These are phyloP conservation scores for Pomacea canaliculata DNA, from an alignment of 2,888 invertebrate genomes.

Conservation along the genomic window DNA sequence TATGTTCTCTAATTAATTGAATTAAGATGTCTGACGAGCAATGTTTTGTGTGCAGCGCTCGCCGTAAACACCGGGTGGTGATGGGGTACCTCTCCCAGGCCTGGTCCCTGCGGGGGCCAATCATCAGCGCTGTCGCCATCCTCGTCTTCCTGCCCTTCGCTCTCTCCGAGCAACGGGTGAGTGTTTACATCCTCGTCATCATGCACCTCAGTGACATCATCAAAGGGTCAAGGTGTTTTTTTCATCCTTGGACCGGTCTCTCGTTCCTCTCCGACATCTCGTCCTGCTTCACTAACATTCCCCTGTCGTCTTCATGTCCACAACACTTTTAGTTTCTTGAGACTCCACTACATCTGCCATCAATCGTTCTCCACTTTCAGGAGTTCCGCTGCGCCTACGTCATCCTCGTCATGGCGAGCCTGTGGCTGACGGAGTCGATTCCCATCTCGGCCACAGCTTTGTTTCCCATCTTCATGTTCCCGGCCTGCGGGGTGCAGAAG, in stretches of 20 bases:
- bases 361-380: neutral
- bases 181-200: neutral
- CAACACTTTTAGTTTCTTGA: too few relatives aligned
- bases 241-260: too few relatives aligned
- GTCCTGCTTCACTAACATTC: neutral
- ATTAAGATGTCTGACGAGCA: too few relatives aligned
- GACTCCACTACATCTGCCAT: too few relatives aligned
- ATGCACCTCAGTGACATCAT: too few relatives aligned
- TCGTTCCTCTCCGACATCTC: neutral
- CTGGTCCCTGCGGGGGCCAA: conserved; percentile 5
- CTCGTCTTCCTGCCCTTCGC: conserved; percentile 6
- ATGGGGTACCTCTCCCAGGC: neutral
- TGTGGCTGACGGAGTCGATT: conserved; percentile 31
- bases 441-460: conserved; percentile 32
- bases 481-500: conserved; percentile 7
- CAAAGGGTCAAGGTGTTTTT: neutral
- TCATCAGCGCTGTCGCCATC: neutral
- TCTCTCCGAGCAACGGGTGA: conserved; percentile 1
- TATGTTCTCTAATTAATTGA: too few relatives aligned
- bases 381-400: conserved; percentile 20
- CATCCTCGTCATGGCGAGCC: conserved; percentile 27
- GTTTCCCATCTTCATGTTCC: conserved; percentile 26
- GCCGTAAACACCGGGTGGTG: too few relatives aligned
- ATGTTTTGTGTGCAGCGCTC: too few relatives aligned
- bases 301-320: too few relatives aligned